phyloP scores from a whole-genome alignment of 2,113 vertebrate genomes.

The Apaloderma vittatum region DNA sequence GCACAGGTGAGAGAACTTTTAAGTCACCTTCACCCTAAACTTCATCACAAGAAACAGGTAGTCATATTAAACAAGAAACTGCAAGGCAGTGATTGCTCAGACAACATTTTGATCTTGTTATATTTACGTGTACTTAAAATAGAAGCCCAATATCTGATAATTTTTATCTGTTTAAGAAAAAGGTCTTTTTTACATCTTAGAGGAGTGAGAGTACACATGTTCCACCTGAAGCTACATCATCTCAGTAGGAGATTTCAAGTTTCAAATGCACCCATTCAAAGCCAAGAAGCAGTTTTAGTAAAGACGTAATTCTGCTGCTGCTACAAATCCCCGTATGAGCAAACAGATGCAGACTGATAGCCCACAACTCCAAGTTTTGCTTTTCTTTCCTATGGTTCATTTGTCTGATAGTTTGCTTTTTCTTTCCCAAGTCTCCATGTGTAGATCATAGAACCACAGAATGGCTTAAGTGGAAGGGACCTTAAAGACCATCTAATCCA shows the following conservation, averaged over 20 bases:
- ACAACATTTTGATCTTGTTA: not conserved
- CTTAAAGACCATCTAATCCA: too few relatives aligned
- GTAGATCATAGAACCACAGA: not conserved
- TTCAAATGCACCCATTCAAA: not conserved
- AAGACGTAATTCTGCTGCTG: not conserved
- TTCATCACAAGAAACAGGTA: not conserved
- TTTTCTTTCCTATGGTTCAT: not conserved
- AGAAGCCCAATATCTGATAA: not conserved
- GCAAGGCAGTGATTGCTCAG: not conserved
- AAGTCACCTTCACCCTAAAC: not conserved
- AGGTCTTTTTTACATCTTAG: not conserved
- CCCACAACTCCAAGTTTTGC: not conserved
- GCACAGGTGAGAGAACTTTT: not conserved
- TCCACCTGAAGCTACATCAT: not conserved
- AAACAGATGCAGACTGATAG: not conserved
- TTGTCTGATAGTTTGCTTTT: not conserved
- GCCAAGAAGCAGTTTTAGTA: not conserved
- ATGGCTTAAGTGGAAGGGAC: too few relatives aligned
- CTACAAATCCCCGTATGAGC: not conserved
- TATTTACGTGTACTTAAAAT: not conserved
- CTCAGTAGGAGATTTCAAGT: not conserved
- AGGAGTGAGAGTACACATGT: not conserved
- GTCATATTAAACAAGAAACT: not conserved
- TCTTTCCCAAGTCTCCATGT: not conserved
- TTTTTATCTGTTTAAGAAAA: not conserved